Percentiles rank a stretch among this genome's conserved stretches.
Conservation (phyloP, 1,140 invertebrate species). For the Pseudomyrmex cubaensis region DNA sequence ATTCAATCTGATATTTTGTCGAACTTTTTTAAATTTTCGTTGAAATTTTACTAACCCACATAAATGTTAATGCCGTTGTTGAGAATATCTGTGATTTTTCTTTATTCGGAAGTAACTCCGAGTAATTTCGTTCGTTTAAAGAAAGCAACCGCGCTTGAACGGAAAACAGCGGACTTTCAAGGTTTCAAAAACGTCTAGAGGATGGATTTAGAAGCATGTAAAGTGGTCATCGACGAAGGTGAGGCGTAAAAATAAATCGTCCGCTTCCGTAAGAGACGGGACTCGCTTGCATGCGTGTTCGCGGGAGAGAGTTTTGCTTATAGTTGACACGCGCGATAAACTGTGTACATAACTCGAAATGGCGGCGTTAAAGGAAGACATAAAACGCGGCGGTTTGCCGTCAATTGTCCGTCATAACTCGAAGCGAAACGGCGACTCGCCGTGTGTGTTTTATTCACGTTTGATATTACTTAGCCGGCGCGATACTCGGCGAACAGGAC, state of each 20-base stretch:
- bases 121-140: too few species aligned
- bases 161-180: background rate
- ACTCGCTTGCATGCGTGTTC: background rate
- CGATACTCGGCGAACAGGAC: background rate
- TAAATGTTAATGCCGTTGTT: too few species aligned
- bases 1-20: too few species aligned
- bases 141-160: too few species aligned
- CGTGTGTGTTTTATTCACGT: background rate
- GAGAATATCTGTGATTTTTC: too few species aligned
- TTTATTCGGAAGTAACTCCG: too few species aligned
- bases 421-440: background rate
- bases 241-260: background rate
- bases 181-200: background rate
- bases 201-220: background rate
- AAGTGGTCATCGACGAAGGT: background rate
- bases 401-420: constrained; percentile 49
- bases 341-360: constrained; percentile 7
- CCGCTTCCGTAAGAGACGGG: too few species aligned
- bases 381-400: constrained; percentile 23
- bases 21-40: too few species aligned
- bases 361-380: constrained; percentile 17
- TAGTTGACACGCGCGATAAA: background rate
- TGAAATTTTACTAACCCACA: too few species aligned
- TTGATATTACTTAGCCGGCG: background rate
- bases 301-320: background rate